Base-by-base conservation (phyloP, 2,797 vertebrate species). In the Manis pentadactyla region DNA sequence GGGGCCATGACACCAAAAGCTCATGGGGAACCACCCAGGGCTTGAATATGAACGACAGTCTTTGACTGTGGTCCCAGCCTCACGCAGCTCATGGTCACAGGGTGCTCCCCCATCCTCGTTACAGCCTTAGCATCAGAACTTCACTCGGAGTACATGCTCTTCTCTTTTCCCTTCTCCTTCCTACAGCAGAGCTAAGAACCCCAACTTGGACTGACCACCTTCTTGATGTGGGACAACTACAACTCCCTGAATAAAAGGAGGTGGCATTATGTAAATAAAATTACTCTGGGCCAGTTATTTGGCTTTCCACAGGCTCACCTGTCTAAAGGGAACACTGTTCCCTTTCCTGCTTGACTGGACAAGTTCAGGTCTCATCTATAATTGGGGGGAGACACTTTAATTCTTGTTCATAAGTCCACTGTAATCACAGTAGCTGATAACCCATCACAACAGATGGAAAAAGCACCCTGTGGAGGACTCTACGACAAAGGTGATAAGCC, bases 351-450 rank as follows among this genome's bases (percentile, higher is more conserved):
- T 51, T 10, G 27, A 71, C 27, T 88, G 31, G 55, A 59, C 55
- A 78, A 55, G n/a, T 29, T 34, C 92, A 71, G 37, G 49, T 96
- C 68, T 85, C 87, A 75, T 69, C 61, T 81, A 37, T 39, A 39
- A 82, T 55, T 94, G 90, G 83, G 68, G 18, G 63, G 31, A 14
- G 10, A 74, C 69, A 78, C 21, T 86, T 78, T 68, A 75, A 84
- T 92, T 95, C 87, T 79, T 79, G 34, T 59, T 91, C 69, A 17
- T 34, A 29, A 85, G 59, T 71, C 23, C 49, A 37, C 29, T 55
- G 21, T 82, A 87, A 87, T 94, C 84, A 85, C n/a, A 68, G 31
- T 3, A 57, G 81, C 77, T 93, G 79, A 94, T 53, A 94, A 92
- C 71, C 27, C 53, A 79, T 73, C 64, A 42, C 11, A 27, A 66